A percentile compares a stretch with the other conserved stretches of the same genome.
Conservation (phyloP, 2,113 vertebrate genomes). For the Lepisosteus oculatus region DNA sequence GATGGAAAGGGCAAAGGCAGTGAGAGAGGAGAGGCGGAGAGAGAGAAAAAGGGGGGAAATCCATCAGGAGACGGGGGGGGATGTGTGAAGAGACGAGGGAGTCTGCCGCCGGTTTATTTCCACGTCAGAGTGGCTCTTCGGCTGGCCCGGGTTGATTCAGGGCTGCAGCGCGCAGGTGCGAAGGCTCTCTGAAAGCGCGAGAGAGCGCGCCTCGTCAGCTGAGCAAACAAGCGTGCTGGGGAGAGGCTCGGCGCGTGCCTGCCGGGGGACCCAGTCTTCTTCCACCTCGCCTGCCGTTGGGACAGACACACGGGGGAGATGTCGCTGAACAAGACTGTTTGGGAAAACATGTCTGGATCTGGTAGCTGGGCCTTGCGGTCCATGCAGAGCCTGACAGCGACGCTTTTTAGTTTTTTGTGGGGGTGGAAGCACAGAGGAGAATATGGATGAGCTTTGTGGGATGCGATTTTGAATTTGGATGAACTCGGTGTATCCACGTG, state of each 20-base stretch:
- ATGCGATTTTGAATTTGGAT: too few relatives aligned
- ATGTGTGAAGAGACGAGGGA: neutral
- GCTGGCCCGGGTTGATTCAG: neutral
- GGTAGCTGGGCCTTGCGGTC: too few relatives aligned
- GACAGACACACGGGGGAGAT: too few relatives aligned
- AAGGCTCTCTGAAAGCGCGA: neutral
- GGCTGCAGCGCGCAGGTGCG: neutral
- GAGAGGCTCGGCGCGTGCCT: neutral
- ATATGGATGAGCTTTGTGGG: too few relatives aligned
- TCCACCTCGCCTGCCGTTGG: neutral
- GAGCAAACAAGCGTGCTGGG: constrained; percentile 2
- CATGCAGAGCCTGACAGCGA: too few relatives aligned
- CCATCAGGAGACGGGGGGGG: too few relatives aligned
- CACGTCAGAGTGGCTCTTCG: neutral
- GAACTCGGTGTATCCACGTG: too few relatives aligned
- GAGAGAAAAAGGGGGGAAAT: neutral
- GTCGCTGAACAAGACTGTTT: too few relatives aligned
- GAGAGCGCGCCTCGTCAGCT: constrained; percentile 6
- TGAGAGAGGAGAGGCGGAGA: neutral
- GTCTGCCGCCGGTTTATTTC: neutral
- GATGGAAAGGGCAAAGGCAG: neutral
- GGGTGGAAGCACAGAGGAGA: too few relatives aligned
- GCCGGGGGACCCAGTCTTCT: neutral
- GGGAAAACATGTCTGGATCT: too few relatives aligned
- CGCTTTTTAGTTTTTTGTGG: too few relatives aligned